Conservation (phyloP, 2,797 vertebrate genomes). For the Eulemur coronatus region DNA sequence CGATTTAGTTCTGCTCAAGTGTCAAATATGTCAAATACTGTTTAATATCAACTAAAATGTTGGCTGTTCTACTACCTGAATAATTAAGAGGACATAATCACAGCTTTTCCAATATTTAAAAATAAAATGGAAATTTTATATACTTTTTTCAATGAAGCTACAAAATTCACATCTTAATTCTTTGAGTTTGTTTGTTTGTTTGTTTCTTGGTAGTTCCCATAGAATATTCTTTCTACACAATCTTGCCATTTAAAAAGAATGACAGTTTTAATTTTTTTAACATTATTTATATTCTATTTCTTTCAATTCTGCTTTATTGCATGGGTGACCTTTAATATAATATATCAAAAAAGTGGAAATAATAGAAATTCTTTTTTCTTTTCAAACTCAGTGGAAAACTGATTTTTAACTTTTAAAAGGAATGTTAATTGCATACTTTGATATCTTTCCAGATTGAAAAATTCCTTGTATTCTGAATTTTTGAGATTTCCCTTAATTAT, state of each 20-base stretch:
- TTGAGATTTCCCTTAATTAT: neutral
- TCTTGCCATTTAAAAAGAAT: neutral
- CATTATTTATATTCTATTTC: neutral
- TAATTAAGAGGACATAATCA: neutral
- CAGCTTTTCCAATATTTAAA: neutral
- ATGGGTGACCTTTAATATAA: neutral
- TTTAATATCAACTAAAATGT: neutral
- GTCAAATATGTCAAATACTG: neutral
- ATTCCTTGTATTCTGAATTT: neutral
- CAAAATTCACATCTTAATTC: neutral
- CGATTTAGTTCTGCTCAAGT: neutral
- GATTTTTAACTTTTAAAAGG: neutral
- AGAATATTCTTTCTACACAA: neutral
- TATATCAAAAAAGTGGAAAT: neutral
- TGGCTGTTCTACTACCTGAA: neutral
- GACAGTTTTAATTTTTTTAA: neutral
- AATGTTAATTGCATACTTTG: neutral
- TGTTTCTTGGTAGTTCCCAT: neutral
- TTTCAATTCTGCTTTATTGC: neutral
- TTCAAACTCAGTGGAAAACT: neutral
- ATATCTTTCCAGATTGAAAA: neutral
- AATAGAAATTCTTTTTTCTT: neutral
- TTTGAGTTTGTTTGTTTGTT: neutral
- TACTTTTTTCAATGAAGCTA: neutral
- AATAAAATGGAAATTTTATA: neutral